Evolutionary conservation across 2,113 vertebrate species (phyloP).

Genomic region (Caranx ignobilis): DNA sequence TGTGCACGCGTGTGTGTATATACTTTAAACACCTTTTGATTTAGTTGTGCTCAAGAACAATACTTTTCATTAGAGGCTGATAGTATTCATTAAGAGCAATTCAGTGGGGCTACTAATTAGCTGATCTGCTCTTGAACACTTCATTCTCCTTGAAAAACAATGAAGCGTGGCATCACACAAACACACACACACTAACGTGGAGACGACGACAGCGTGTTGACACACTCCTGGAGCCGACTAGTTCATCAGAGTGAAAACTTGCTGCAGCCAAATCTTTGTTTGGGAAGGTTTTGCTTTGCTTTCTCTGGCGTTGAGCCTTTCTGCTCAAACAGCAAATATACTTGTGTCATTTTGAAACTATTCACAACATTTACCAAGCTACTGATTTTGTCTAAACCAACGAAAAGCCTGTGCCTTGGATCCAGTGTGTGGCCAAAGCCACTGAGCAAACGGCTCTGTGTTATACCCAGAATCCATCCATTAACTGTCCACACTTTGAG

Average conservation of each 20-base stretch:
- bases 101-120: conserved; percentile 62
- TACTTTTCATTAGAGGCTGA: conserved; percentile 73
- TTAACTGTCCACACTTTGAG: background rate
- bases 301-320: background rate
- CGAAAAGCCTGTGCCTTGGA: background rate
- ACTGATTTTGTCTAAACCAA: conserved; percentile 32
- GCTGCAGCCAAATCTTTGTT: background rate
- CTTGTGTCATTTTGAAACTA: conserved; percentile 21
- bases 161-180: background rate
- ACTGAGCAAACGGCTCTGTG: background rate
- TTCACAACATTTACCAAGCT: conserved; percentile 43
- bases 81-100: conserved; percentile 67
- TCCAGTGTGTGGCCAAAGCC: conserved; percentile 26
- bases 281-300: background rate
- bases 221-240: background rate
- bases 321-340: conserved; percentile 24
- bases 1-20: conserved; percentile 8
- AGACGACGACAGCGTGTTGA: background rate
- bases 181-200: conserved; percentile 17
- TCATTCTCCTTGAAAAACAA: conserved; percentile 57
- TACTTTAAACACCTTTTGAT: conserved; percentile 72
- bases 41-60: conserved; percentile 68
- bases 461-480: background rate
- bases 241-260: conserved; percentile 25
- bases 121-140: conserved; percentile 55